Evolutionary conservation across 2,797 vertebrate genomes (phyloP).

Genomic region (Catostomus latipinnis): DNA sequence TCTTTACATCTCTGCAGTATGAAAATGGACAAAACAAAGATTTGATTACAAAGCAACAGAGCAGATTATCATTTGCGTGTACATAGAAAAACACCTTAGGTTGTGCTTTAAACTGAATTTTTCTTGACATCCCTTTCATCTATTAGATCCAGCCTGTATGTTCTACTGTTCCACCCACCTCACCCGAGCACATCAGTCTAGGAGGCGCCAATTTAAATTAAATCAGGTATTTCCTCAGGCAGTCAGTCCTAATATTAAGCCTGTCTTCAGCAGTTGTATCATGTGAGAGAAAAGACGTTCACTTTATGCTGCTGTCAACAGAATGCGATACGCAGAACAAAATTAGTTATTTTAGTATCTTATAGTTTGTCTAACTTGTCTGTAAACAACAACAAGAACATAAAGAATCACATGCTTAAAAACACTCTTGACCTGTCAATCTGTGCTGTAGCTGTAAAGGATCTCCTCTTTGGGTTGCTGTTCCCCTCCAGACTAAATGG

Average conservation of each 20-base stretch:
- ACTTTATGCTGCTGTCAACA: not conserved
- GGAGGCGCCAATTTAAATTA: constrained; percentile 30
- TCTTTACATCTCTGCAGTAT: too few species aligned
- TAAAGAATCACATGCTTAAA: too few species aligned
- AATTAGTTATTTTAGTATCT: not conserved
- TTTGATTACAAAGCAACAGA: not conserved
- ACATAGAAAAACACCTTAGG: not conserved
- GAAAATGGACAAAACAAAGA: not conserved
- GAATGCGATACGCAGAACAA: not conserved
- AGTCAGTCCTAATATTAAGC: constrained; percentile 21
- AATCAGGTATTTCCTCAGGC: constrained; percentile 37
- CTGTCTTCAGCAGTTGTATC: not conserved
- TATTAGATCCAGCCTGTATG: not conserved
- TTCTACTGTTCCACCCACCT: constrained; percentile 7
- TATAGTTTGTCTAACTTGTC: not conserved
- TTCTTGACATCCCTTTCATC: not conserved
- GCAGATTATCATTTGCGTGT: not conserved
- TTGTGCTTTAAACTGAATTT: not conserved
- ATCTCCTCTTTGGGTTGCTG: too few species aligned
- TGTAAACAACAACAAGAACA: too few species aligned
- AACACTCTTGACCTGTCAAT: too few species aligned
- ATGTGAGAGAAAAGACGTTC: constrained; percentile 14
- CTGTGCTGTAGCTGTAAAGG: too few species aligned
- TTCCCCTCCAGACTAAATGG: too few species aligned
- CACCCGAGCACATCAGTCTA: not conserved